Evolutionary conservation across 2,113 vertebrate genomes (phyloP).

Genomic region (Zosterops borbonicus): DNA sequence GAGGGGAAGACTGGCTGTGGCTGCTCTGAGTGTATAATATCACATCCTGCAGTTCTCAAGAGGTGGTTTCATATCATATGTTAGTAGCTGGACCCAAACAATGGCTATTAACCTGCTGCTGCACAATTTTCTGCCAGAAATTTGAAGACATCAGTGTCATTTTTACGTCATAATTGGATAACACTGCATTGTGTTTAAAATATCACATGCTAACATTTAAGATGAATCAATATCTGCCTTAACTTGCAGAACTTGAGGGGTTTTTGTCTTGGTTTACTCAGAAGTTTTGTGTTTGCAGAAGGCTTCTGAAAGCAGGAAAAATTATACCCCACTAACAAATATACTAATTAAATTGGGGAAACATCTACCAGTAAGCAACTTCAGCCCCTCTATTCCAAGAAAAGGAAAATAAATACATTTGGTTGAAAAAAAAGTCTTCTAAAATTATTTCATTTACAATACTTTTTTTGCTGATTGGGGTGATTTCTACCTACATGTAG

Average conservation of each 20-base stretch:
- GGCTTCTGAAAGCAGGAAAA: background rate
- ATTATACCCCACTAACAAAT: rapidly evolving
- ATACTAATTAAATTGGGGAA: background rate
- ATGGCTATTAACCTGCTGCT: background rate
- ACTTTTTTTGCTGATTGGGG: background rate
- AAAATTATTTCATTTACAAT: background rate
- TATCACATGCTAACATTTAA: background rate
- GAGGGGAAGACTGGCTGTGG: background rate
- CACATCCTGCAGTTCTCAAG: background rate
- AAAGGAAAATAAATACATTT: background rate
- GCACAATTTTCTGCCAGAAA: background rate
- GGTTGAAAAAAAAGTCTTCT: background rate
- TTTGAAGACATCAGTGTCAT: background rate
- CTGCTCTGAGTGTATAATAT: background rate
- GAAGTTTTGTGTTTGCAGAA: background rate
- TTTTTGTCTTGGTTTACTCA: background rate
- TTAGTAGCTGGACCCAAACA: background rate
- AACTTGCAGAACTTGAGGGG: background rate
- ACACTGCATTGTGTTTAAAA: background rate
- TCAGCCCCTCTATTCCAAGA: background rate
- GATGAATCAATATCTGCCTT: background rate
- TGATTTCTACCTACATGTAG: background rate
- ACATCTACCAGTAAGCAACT: background rate
- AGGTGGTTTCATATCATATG: background rate
- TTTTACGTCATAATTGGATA: background rate